Percentiles rank a stretch among this genome's conserved stretches.
Conservation (phyloP, 2,113 vertebrate genomes). For the Mormyrus lacerda region DNA sequence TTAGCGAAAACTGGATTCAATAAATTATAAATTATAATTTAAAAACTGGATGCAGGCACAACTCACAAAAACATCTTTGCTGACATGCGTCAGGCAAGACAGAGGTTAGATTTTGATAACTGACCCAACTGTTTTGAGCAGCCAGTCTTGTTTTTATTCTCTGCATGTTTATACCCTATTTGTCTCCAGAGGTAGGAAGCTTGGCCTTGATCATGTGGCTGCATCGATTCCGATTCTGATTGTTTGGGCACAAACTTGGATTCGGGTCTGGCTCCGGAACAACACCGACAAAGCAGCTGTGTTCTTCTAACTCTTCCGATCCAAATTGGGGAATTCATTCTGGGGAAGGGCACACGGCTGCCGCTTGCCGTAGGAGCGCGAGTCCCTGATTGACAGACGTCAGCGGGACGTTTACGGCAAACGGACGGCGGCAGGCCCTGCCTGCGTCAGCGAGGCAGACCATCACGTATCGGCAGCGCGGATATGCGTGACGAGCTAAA, state of each 20-base stretch:
- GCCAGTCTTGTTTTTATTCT: neutral
- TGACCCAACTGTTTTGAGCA: neutral
- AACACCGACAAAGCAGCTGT: neutral
- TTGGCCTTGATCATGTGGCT: neutral
- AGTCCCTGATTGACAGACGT: neutral
- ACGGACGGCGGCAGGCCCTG: neutral
- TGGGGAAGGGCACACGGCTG: neutral
- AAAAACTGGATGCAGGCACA: neutral
- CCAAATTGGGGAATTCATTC: neutral
- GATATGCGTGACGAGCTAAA: neutral
- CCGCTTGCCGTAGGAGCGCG: neutral
- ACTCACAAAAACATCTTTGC: neutral
- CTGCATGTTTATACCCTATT: neutral
- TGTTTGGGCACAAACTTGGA: neutral
- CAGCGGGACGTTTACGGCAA: neutral
- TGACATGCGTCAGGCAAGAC: neutral
- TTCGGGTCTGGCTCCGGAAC: neutral
- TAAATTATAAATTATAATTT: neutral
- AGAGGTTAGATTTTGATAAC: neutral
- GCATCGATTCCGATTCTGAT: neutral
- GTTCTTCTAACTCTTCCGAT: neutral
- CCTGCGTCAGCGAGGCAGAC: neutral
- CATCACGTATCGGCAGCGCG: neutral
- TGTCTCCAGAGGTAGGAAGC: neutral
- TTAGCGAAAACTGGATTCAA: neutral